Evolutionary conservation across 2,797 vertebrate species (phyloP).

Genomic region (Lepus townsendii): DNA sequence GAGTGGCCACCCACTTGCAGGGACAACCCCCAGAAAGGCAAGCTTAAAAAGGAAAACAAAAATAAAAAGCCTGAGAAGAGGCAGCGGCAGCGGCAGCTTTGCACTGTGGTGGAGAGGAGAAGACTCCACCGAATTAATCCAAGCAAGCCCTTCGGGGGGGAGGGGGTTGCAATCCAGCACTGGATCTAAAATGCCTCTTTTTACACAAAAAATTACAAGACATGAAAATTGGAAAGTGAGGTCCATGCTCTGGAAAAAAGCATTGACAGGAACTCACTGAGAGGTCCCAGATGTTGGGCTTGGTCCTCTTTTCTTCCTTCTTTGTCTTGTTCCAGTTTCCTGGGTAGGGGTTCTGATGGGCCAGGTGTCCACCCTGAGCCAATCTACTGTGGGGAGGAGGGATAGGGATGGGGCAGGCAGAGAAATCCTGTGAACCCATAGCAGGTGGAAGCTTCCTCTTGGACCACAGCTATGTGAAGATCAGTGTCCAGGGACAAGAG

Average conservation of each 20-base stretch:
- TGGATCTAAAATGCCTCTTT: neutral
- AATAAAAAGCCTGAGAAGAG: neutral
- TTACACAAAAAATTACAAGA: neutral
- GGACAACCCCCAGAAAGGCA: neutral
- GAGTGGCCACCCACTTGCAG: neutral
- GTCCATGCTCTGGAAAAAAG: neutral
- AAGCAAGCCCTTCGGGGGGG: neutral
- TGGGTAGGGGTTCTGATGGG: neutral
- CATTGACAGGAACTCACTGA: neutral
- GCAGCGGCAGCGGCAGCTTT: neutral
- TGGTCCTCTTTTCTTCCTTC: neutral
- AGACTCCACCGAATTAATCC: neutral
- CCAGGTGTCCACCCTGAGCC: neutral
- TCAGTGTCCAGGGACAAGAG: neutral
- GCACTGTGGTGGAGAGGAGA: neutral
- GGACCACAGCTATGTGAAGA: neutral
- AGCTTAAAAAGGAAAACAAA: neutral
- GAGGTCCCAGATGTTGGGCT: neutral
- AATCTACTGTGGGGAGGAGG: neutral
- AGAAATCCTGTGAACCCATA: neutral
- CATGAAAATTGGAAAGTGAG: neutral
- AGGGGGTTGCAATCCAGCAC: neutral
- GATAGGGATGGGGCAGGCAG: neutral
- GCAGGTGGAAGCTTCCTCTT: neutral
- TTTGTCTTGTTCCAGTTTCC: neutral